phyloP scores from a whole-genome alignment of 2,888 invertebrate genomes.

The Leptinotarsa haldemani region DNA sequence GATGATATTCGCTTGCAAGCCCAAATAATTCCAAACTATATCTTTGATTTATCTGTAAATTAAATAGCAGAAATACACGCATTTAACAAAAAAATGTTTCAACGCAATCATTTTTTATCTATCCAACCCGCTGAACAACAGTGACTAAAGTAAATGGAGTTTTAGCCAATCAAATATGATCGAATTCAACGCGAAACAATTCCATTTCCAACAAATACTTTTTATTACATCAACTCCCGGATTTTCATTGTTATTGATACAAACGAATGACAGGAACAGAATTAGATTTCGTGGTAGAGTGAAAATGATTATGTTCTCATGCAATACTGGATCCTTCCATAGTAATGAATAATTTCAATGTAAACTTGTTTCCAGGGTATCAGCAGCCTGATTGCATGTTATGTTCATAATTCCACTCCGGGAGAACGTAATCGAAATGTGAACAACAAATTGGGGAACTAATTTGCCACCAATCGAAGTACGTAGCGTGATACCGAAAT shows the following conservation, averaged over 20 bases:
- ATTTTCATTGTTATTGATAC: neutral
- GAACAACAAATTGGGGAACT: neutral
- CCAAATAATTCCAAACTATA: too few relatives aligned
- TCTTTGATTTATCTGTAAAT: too few relatives aligned
- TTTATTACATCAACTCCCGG: neutral
- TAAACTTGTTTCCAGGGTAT: neutral
- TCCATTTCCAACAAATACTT: neutral
- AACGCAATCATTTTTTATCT: too few relatives aligned
- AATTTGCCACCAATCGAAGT: neutral
- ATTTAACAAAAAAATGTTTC: too few relatives aligned
- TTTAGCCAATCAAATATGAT: too few relatives aligned
- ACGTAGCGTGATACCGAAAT: neutral
- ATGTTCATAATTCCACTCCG: neutral
- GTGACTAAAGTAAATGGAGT: too few relatives aligned
- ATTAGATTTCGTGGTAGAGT: neutral
- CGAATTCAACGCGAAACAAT: too few relatives aligned
- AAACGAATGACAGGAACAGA: neutral
- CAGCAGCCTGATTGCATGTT: neutral
- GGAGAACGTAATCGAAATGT: neutral
- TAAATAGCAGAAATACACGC: too few relatives aligned
- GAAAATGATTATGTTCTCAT: neutral
- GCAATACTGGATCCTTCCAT: neutral
- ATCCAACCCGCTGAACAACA: too few relatives aligned
- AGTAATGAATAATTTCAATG: neutral
- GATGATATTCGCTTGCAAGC: too few relatives aligned